Percentiles rank a stretch among this genome's conserved stretches.
phyloP scores from a whole-genome alignment of 2,797 vertebrate genomes.

The Denticeps clupeoides region DNA sequence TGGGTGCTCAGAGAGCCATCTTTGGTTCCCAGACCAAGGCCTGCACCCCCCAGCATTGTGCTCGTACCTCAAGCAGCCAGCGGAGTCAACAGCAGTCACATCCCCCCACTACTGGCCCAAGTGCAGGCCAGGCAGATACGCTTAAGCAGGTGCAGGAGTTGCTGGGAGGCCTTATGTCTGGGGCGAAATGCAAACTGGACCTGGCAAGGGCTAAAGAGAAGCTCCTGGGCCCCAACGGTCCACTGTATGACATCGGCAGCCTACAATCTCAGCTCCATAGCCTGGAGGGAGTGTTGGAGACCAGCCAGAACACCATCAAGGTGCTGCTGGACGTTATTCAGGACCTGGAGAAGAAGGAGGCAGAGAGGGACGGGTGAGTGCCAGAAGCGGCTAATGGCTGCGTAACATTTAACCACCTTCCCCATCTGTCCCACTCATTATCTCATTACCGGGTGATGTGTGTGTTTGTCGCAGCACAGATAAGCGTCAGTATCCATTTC shows the following conservation, averaged over 20 bases:
- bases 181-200: slow-evolving; percentile 57
- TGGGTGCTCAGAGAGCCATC: slow-evolving; percentile 45
- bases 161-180: slow-evolving; percentile 66
- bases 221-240: slow-evolving; percentile 44
- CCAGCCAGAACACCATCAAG: slow-evolving; percentile 80
- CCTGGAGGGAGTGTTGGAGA: slow-evolving; percentile 77
- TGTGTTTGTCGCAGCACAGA: slow-evolving; percentile 1
- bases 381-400: not conserved
- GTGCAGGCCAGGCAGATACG: slow-evolving; percentile 52
- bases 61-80: slow-evolving; percentile 33
- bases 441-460: slow-evolving; percentile 4
- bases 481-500: too few species aligned
- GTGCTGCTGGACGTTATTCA: slow-evolving; percentile 81
- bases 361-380: slow-evolving; percentile 74
- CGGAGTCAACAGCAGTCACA: slow-evolving; percentile 33
- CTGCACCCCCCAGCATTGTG: slow-evolving; percentile 41
- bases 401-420: not conserved
- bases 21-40: slow-evolving; percentile 43
- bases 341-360: slow-evolving; percentile 82
- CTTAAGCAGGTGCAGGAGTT: slow-evolving; percentile 66
- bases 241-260: slow-evolving; percentile 58
- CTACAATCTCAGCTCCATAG: slow-evolving; percentile 73
- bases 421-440: slow-evolving; percentile 11
- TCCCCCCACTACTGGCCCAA: slow-evolving; percentile 24
- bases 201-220: slow-evolving; percentile 51